These are phyloP conservation scores for Chiroxiphia lanceolata DNA, from an alignment of 2,797 vertebrate species.

Conservation along the genomic window DNA sequence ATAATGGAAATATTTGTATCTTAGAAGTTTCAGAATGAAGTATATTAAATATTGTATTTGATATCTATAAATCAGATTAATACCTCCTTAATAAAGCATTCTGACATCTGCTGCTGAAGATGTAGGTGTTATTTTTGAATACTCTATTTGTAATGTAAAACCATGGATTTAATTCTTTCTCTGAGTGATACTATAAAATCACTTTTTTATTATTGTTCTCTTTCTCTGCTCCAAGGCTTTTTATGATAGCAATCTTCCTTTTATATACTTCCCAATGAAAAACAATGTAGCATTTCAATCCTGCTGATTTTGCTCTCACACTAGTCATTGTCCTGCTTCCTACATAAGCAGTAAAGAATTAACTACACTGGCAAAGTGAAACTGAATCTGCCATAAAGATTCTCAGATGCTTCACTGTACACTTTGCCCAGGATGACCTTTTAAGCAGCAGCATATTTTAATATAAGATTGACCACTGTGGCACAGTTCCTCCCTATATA, in stretches of 20 bases:
- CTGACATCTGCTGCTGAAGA: not conserved
- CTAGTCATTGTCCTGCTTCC: not conserved
- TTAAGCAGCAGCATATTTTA: not conserved
- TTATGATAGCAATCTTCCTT: not conserved
- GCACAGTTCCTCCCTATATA: not conserved
- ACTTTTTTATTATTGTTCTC: not conserved
- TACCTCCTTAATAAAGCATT: not conserved
- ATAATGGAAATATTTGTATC: not conserved
- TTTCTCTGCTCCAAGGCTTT: not conserved
- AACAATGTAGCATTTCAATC: not conserved
- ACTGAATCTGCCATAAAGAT: not conserved
- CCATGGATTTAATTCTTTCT: not conserved
- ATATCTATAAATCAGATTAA: not conserved
- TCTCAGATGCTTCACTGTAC: not conserved
- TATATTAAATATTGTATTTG: not conserved
- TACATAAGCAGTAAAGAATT: not conserved
- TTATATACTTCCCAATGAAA: not conserved
- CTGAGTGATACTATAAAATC: not conserved
- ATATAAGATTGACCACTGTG: not conserved
- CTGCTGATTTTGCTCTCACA: not conserved
- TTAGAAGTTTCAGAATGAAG: not conserved
- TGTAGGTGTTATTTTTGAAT: not conserved
- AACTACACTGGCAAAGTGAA: not conserved
- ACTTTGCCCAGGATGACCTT: not conserved
- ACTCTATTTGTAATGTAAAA: not conserved